Conservation (phyloP, 2,797 vertebrate species). For the Sebastiscus albofasciatus region DNA sequence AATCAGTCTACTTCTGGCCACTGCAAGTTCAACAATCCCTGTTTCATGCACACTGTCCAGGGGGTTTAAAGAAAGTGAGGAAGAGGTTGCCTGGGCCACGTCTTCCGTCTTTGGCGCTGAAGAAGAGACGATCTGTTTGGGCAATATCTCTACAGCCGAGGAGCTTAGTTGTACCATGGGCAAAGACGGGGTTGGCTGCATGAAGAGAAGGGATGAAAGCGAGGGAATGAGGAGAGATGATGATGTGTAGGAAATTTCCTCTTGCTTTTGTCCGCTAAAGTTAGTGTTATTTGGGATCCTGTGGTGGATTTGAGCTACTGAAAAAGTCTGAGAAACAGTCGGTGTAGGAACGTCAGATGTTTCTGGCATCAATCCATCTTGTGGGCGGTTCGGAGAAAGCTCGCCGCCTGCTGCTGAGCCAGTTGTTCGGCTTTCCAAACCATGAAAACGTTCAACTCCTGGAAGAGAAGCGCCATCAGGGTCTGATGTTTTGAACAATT, state of each 20-base stretch:
- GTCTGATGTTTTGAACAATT: neutral
- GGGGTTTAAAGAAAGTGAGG: neutral
- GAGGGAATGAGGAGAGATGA: neutral
- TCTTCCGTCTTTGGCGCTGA: slow-evolving; percentile 4
- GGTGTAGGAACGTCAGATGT: neutral
- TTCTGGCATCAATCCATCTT: neutral
- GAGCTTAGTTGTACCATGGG: neutral
- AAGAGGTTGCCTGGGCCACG: neutral
- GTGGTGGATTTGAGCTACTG: slow-evolving; percentile 29
- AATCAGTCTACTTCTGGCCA: neutral
- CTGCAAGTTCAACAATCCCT: neutral
- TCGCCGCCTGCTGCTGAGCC: neutral
- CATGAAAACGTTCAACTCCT: slow-evolving; percentile 8
- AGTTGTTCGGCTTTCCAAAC: neutral
- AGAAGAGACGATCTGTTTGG: neutral
- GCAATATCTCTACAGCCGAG: neutral
- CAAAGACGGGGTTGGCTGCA: neutral
- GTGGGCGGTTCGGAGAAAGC: slow-evolving; percentile 12
- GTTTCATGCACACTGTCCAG: neutral
- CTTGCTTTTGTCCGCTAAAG: slow-evolving; percentile 22
- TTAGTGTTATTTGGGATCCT: neutral
- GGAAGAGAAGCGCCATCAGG: neutral
- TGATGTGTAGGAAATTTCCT: neutral
- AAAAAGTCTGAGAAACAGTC: slow-evolving; percentile 4
- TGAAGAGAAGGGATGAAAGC: neutral